Percentiles rank a stretch among this genome's conserved stretches.
Evolutionary conservation across 53 echinoderm and acorn worm species (phyloP).

Genomic region (Hippasteria phrygiana): DNA sequence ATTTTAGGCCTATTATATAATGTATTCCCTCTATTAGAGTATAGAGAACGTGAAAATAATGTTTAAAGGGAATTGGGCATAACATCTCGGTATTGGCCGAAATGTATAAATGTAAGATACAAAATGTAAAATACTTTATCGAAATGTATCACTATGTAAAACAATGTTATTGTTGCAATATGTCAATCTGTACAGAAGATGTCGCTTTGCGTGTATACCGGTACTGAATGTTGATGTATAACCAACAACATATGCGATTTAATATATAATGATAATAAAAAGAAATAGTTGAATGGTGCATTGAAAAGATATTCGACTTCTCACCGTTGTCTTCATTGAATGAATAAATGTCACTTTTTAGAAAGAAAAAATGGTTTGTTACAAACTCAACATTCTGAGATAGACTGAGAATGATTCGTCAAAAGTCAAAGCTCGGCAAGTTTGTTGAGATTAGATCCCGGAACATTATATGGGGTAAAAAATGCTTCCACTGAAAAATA

Average conservation of each 20-base stretch:
- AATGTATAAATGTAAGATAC: neutral
- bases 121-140: neutral
- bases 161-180: neutral
- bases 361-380: no score
- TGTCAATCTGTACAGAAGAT: neutral
- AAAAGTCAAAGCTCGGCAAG: no score
- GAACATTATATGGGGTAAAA: no score
- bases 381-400: no score
- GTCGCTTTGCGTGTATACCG: conserved; percentile 16
- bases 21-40: neutral
- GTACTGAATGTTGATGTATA: neutral
- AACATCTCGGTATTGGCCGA: neutral
- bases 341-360: no score
- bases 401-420: no score
- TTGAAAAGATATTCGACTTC: neutral
- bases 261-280: neutral
- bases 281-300: conserved; percentile 35
- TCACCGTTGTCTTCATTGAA: neutral
- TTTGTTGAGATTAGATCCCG: no score
- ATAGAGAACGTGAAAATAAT: neutral
- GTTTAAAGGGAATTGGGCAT: neutral
- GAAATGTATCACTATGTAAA: neutral
- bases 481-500: no score
- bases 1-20: neutral
- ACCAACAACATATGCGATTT: neutral